Evolutionary conservation across 2,888 invertebrate genomes (phyloP).

Genomic region (Metacarcinus magister): DNA sequence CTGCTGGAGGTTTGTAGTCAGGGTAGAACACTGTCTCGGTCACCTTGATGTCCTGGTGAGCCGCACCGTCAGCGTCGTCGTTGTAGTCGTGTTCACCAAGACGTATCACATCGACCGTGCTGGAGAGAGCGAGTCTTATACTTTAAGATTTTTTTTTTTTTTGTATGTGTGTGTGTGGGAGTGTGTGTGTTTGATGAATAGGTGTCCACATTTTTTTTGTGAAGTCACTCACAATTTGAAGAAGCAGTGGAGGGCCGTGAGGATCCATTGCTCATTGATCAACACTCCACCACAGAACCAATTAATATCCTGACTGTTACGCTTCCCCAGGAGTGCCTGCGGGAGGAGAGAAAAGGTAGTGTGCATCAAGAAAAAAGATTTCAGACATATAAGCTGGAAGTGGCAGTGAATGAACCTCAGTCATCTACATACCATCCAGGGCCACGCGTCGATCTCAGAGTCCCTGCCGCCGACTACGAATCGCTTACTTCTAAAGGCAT

Average conservation of each 20-base stretch:
- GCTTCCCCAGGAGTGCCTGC: constrained; percentile 68
- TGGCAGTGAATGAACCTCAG: not conserved
- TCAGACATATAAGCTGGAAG: not conserved
- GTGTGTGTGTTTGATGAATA: no score
- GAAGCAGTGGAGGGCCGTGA: constrained; percentile 72
- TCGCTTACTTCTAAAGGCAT: not conserved
- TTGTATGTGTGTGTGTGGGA: no score
- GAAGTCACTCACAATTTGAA: not conserved
- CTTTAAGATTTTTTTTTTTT: no score
- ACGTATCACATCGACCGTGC: constrained; percentile 60
- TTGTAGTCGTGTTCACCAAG: constrained; percentile 76
- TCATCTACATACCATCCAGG: not conserved
- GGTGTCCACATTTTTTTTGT: not conserved
- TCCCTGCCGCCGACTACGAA: not conserved
- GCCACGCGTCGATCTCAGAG: not conserved
- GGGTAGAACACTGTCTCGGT: constrained; percentile 30
- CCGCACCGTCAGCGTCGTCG: constrained; percentile 43
- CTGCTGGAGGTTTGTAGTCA: constrained; percentile 29
- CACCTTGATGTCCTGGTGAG: constrained; percentile 46
- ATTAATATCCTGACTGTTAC: not conserved
- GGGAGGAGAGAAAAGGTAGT: not conserved
- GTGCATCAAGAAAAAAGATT: not conserved
- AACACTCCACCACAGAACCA: constrained; percentile 74
- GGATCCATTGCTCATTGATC: constrained; percentile 74
- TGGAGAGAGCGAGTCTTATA: not conserved